These are phyloP conservation scores for Ardeotis arabs DNA, from an alignment of 2,113 vertebrate genomes.

Conservation along the genomic window DNA sequence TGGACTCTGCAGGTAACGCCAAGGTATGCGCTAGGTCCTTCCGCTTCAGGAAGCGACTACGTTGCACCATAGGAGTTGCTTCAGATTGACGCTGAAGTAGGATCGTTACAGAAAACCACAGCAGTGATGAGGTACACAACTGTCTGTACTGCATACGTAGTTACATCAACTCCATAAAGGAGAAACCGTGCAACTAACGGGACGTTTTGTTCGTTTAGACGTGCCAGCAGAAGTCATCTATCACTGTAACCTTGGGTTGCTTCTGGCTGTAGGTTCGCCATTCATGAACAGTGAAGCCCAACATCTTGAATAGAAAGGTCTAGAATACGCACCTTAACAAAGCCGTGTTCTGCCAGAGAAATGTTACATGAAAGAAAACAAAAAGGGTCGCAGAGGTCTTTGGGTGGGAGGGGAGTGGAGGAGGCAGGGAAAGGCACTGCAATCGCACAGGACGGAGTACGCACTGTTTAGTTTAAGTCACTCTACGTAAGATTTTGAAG, in stretches of 20 bases:
- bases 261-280: background rate
- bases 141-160: rapidly evolving
- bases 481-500: background rate
- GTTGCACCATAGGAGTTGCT: background rate
- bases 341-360: background rate
- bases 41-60: rapidly evolving
- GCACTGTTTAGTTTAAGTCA: background rate
- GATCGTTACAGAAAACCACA: background rate
- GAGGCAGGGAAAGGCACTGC: background rate
- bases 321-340: background rate
- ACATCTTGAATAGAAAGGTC: background rate
- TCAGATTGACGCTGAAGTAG: background rate
- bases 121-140: background rate
- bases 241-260: background rate
- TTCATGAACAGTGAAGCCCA: background rate
- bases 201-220: background rate
- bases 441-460: rapidly evolving
- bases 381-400: background rate
- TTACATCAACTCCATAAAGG: background rate
- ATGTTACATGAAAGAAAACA: background rate
- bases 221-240: background rate
- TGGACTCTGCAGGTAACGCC: background rate
- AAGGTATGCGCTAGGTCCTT: background rate
- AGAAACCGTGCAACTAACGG: background rate
- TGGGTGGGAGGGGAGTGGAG: background rate